Percentiles rank a stretch among this genome's conserved stretches.
Evolutionary conservation across 2,888 invertebrate genomes (phyloP).

Genomic region (Agriopis aurantiaria): DNA sequence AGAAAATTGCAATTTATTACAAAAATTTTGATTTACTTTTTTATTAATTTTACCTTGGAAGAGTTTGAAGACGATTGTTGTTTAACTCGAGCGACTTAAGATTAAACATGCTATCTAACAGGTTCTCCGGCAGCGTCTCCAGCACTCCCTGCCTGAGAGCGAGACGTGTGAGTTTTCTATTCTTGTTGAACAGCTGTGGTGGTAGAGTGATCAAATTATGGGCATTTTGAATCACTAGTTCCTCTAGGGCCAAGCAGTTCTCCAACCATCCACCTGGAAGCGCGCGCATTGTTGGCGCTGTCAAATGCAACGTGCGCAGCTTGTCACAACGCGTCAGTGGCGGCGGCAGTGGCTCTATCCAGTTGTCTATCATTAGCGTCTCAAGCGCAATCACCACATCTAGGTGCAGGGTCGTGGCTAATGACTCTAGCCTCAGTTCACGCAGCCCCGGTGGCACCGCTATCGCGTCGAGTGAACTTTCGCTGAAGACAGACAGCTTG

Average conservation of each 20-base stretch:
- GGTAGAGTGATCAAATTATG: not conserved
- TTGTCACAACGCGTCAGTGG: not conserved
- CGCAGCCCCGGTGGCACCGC: not conserved
- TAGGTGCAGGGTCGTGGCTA: not conserved
- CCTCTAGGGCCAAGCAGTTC: not conserved
- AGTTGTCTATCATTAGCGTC: not conserved
- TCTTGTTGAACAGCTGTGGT: not conserved
- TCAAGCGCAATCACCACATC: not conserved
- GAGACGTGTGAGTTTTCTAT: not conserved
- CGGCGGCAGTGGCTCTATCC: not conserved
- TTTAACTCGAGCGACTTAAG: not conserved
- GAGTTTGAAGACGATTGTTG: not conserved
- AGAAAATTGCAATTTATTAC: too few relatives aligned
- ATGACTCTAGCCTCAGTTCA: not conserved
- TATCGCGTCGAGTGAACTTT: not conserved
- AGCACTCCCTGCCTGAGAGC: not conserved
- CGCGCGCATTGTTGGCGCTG: not conserved
- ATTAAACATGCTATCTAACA: not conserved
- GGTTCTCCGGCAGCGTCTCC: not conserved
- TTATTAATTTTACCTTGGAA: not conserved
- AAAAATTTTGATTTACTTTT: too few relatives aligned
- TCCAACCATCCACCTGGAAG: not conserved
- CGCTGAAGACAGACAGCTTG: not conserved
- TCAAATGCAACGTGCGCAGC: not conserved
- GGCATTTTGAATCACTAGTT: not conserved